Percentiles rank a stretch among this genome's conserved stretches.
phyloP scores from a whole-genome alignment of 2,888 invertebrate genomes.

The Metellina segmentata region DNA sequence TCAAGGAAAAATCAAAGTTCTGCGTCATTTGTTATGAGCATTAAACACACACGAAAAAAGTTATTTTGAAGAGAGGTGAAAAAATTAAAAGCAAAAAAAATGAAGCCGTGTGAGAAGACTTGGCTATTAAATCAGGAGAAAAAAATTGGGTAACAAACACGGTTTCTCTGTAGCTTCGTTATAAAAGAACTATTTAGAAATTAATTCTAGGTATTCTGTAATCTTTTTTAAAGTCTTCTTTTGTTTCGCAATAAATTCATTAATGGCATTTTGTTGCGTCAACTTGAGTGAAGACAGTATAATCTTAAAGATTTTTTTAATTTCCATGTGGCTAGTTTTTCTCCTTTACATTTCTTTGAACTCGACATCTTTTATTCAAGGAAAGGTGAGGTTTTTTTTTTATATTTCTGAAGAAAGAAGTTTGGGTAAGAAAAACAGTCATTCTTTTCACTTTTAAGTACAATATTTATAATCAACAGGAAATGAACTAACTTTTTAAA shows the following conservation, averaged over 20 bases:
- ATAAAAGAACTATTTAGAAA: slow-evolving; percentile 61
- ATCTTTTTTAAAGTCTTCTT: slow-evolving; percentile 52
- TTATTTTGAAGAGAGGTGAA: slow-evolving; percentile 19
- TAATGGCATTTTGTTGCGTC: slow-evolving; percentile 35
- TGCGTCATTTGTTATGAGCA: slow-evolving; percentile 73
- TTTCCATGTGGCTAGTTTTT: background rate
- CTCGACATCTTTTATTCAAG: background rate
- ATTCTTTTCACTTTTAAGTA: background rate
- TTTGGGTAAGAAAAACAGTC: background rate
- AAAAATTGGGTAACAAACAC: slow-evolving; percentile 35
- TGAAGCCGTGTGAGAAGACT: background rate
- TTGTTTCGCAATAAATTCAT: slow-evolving; percentile 53
- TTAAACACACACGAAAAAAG: slow-evolving; percentile 58
- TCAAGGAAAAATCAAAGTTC: slow-evolving; percentile 59
- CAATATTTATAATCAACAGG: background rate
- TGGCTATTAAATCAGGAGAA: slow-evolving; percentile 67
- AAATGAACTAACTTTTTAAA: no score
- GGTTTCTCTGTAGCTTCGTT: slow-evolving; percentile 28
- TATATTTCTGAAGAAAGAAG: background rate
- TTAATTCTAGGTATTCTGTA: slow-evolving; percentile 44
- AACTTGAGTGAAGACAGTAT: slow-evolving; percentile 27
- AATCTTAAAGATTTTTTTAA: background rate
- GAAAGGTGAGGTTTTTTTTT: background rate
- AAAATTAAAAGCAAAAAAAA: slow-evolving; percentile 15
- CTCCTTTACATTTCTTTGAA: background rate